phyloP scores from a whole-genome alignment of 2,797 vertebrate genomes.

The Simalia tracyae region DNA sequence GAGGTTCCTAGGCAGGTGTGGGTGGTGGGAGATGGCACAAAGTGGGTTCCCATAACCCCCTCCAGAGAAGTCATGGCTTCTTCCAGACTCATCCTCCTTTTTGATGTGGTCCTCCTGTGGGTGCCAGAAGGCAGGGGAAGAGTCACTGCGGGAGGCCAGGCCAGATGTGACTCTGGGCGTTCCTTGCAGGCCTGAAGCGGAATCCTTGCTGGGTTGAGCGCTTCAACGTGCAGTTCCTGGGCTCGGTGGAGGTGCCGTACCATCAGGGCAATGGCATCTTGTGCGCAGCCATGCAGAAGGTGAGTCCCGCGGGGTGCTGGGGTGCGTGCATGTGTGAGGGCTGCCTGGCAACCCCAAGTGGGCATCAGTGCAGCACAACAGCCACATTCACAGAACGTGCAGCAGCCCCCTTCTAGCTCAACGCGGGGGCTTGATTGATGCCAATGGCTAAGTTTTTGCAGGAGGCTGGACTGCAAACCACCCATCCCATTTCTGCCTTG shows the following conservation, averaged over 20 bases:
- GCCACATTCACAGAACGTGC: neutral
- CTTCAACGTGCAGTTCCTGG: constrained; percentile 94
- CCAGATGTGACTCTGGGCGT: neutral
- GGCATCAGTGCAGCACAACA: neutral
- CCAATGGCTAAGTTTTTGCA: too few relatives aligned
- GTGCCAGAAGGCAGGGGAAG: too few relatives aligned
- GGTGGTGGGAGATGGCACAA: neutral
- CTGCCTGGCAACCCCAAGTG: neutral
- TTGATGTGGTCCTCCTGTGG: too few relatives aligned
- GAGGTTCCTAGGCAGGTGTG: neutral
- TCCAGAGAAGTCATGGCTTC: neutral
- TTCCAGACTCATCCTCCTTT: neutral
- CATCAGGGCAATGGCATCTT: constrained; percentile 96
- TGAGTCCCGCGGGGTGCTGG: constrained; percentile 47
- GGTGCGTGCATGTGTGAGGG: accelerated
- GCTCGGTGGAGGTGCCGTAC: constrained; percentile 94
- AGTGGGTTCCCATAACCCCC: neutral
- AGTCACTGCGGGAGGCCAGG: neutral
- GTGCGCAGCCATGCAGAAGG: constrained; percentile 98
- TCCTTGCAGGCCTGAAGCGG: constrained; percentile 82
- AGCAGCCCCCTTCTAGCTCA: neutral
- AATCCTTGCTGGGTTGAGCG: constrained; percentile 91
- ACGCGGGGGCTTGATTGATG: too few relatives aligned
- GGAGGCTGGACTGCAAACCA: too few relatives aligned
- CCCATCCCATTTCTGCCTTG: too few relatives aligned